A percentile compares a stretch with the other conserved stretches of the same genome.
Conservation (phyloP, 2,113 vertebrate species). For the Thalassarche chlororhynchos region DNA sequence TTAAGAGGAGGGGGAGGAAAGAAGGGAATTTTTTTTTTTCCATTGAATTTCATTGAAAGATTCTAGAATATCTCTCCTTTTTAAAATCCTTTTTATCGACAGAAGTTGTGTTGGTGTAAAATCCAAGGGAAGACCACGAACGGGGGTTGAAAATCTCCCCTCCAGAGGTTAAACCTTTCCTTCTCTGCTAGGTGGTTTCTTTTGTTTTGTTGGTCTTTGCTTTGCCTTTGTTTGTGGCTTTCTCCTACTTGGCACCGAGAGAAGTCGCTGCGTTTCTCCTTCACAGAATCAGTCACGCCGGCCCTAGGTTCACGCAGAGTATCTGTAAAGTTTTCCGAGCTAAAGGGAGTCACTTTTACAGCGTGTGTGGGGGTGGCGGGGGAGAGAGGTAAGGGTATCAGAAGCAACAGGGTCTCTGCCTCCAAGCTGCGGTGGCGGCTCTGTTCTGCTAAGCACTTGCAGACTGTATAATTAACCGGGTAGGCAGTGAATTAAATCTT, state of each 20-base stretch:
- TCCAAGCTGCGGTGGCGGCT: background rate
- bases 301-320: background rate
- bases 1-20: background rate
- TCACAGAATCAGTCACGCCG: background rate
- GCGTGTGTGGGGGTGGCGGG: background rate
- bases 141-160: background rate
- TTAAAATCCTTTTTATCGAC: background rate
- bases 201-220: background rate
- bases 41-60: background rate
- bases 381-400: background rate
- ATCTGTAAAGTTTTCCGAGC: slow-evolving; percentile 5
- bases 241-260: background rate
- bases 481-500: slow-evolving; percentile 35
- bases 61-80: background rate
- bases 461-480: slow-evolving; percentile 65
- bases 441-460: background rate
- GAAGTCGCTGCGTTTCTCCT: slow-evolving; percentile 14
- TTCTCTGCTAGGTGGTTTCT: background rate
- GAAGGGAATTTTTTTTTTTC: background rate
- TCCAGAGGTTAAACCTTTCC: background rate
- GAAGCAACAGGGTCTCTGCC: background rate
- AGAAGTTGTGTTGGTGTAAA: background rate
- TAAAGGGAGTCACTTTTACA: background rate
- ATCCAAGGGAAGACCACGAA: background rate
- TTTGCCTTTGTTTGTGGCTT: background rate